phyloP scores from a whole-genome alignment of 2,113 vertebrate species.

The Anguilla rostrata region DNA sequence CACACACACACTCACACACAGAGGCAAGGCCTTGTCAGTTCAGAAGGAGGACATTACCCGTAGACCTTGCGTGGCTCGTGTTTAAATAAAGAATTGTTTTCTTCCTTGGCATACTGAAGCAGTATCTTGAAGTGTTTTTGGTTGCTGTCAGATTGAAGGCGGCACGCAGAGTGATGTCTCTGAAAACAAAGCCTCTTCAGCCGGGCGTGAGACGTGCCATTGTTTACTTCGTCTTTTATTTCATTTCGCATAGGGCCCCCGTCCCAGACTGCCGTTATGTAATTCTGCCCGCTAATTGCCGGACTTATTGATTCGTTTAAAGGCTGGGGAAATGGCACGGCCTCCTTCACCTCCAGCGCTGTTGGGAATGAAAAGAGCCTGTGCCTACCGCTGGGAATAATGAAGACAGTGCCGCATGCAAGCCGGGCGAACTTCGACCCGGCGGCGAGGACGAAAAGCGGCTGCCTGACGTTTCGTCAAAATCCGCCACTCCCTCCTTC shows the following conservation, averaged over 20 bases:
- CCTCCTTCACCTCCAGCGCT: not conserved
- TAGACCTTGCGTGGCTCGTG: not conserved
- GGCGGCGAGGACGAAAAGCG: not conserved
- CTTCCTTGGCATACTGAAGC: not conserved
- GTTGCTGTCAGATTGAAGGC: not conserved
- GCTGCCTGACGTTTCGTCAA: not conserved
- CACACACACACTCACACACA: not conserved
- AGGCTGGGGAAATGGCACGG: not conserved
- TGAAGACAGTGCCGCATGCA: not conserved
- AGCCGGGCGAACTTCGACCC: not conserved
- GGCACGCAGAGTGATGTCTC: not conserved
- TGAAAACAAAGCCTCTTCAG: not conserved
- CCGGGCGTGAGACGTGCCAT: not conserved
- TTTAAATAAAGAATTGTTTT: not conserved
- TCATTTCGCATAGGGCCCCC: not conserved
- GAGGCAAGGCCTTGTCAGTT: not conserved
- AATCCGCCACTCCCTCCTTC: too few relatives aligned
- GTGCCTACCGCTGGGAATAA: not conserved
- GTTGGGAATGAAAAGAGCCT: not conserved
- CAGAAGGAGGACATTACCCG: not conserved
- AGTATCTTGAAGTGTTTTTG: not conserved
- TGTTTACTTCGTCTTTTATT: not conserved
- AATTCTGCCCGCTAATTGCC: not conserved
- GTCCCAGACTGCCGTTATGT: not conserved
- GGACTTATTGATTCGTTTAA: constrained; percentile 5